phyloP scores from a whole-genome alignment of 2,888 invertebrate genomes.

The Clivina fossor region DNA sequence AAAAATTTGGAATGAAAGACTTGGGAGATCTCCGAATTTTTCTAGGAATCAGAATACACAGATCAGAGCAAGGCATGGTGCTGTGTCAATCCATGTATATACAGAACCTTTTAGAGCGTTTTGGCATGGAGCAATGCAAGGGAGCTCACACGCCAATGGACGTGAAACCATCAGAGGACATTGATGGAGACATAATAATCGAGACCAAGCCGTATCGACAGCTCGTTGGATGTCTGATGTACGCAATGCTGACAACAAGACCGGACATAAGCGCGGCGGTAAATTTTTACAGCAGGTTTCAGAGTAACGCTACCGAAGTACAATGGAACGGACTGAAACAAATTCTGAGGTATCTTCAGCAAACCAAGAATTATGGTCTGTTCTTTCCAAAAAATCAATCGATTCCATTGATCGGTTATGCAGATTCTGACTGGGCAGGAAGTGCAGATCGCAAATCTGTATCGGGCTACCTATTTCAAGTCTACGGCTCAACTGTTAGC shows the following conservation, averaged over 20 bases:
- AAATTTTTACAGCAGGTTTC: constrained; percentile 12
- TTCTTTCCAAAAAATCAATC: constrained; percentile 1
- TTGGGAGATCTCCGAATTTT: constrained; percentile 9
- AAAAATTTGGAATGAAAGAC: constrained; percentile 12
- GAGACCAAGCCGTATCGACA: constrained; percentile 4
- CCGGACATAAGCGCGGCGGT: constrained; percentile 8
- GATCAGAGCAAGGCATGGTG: constrained; percentile 13
- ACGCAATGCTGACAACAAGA: constrained; percentile 8
- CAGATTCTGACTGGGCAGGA: constrained; percentile 7
- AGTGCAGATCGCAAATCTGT: constrained; percentile 10
- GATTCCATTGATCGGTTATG: constrained; percentile 8
- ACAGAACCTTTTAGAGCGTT: constrained; percentile 4
- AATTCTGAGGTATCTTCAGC: not conserved
- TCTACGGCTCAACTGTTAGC: not conserved
- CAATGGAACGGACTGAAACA: constrained; percentile 3
- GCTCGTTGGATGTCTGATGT: constrained; percentile 16
- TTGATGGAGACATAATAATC: constrained; percentile 2
- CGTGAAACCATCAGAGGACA: constrained; percentile 5
- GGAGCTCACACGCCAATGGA: constrained; percentile 8
- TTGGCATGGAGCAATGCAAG: constrained; percentile 9
- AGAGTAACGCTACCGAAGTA: constrained; percentile 8
- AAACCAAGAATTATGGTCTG: constrained; percentile 4
- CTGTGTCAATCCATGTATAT: constrained; percentile 3
- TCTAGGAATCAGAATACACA: constrained; percentile 6
- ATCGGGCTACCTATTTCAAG: constrained; percentile 8